Base-by-base conservation (phyloP, 2,797 vertebrate species). In the Myotis planiceps region DNA sequence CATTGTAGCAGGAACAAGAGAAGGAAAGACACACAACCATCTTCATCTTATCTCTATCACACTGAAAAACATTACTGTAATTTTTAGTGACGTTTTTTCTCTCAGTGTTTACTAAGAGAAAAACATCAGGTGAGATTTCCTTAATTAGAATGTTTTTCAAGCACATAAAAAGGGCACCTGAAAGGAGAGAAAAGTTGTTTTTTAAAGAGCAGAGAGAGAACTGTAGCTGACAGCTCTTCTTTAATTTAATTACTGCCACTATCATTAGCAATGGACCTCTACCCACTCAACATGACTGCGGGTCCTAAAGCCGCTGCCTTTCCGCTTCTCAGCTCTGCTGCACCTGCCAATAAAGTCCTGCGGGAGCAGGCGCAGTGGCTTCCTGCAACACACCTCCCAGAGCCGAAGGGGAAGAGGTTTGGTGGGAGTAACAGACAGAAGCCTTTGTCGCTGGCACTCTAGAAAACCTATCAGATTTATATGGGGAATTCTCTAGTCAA, bases 141-240 rank as follows among this genome's bases (percentile, higher is more conserved):
- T 96, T 98, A 98, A 98, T 98, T 98, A 98, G 97, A 97, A 98
- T 97, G 45, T 98, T 63, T 98, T 97, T 96, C 96, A 65, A 97
- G 97, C 96, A 97, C 74, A 21, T 45, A 68, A 72, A 95, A 96
- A 83, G 47, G 49, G 58, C 92, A 96, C 78, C 95, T 1, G 1
- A 96, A 96, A 97, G 72, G 95, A 97, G 81, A 95, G 95, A 97
- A 97, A 97, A 85, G n/a, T 82, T 47, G 58, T 60, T 47, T 97
- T 96, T 78, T 95, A 97, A 98, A 97, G 90, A 98, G 92, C 78
- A 85, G 69, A 79, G 39, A 83, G 79, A 88, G 78, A 86, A 60
- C 14, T 19, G 21, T 29, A 86, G 95, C 97, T 97, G 97, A 97
- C 97, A 97, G 97, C 87, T 96, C 86, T 97, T 97, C 98, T 97